Conservation (phyloP, 2,888 invertebrate genomes). For the Tetragonula carbonaria region DNA sequence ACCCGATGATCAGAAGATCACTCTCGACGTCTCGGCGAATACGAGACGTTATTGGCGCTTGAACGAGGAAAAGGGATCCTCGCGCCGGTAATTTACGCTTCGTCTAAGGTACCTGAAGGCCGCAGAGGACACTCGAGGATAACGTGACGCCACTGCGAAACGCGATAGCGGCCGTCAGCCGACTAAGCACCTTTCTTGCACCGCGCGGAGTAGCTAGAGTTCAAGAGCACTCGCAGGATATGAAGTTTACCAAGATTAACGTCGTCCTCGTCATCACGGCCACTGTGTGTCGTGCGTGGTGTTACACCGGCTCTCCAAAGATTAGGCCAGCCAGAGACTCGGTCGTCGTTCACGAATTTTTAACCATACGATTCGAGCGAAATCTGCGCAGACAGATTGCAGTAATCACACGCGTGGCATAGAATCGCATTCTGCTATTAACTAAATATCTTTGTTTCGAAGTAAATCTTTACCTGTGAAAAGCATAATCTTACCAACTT, state of each 20-base stretch:
- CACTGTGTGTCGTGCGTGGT: slow-evolving; percentile 43
- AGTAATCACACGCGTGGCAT: no score
- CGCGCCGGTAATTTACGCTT: slow-evolving; percentile 39
- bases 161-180: slow-evolving; percentile 59
- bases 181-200: slow-evolving; percentile 57
- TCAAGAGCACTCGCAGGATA: slow-evolving; percentile 66
- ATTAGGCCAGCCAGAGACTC: not conserved
- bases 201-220: slow-evolving; percentile 27
- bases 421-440: no score
- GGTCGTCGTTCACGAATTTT: not conserved
- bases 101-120: slow-evolving; percentile 33
- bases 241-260: slow-evolving; percentile 69
- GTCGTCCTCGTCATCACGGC: slow-evolving; percentile 28
- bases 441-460: no score
- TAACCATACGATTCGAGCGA: no score
- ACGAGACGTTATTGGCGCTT: not conserved
- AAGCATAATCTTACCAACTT: no score
- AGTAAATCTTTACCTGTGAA: no score
- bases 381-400: no score
- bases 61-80: not conserved
- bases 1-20: not conserved
- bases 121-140: slow-evolving; percentile 50
- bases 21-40: not conserved
- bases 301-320: not conserved
- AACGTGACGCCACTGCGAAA: slow-evolving; percentile 56